Evolutionary conservation across 2,113 vertebrate species (phyloP).

Genomic region (Ginglymostoma cirratum): DNA sequence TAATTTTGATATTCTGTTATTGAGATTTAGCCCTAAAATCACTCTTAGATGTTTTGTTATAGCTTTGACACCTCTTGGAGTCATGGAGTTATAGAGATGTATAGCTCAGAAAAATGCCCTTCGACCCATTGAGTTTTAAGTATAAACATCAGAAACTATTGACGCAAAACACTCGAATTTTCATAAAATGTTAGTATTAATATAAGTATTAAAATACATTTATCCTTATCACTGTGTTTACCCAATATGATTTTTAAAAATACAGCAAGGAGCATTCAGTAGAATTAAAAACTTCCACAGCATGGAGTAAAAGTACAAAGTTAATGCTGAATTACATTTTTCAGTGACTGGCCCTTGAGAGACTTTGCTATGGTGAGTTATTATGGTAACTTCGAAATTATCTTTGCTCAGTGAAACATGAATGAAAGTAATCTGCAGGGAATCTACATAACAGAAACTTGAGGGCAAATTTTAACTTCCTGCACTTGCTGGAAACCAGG

Average conservation of each 20-base stretch:
- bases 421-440: neutral
- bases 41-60: neutral
- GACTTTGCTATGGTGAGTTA: neutral
- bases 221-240: neutral
- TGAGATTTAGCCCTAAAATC: neutral
- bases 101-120: too few relatives aligned
- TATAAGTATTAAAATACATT: neutral
- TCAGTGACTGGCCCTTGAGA: neutral
- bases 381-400: neutral
- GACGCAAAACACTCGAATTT: neutral
- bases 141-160: neutral
- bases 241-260: neutral
- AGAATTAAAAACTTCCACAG: neutral
- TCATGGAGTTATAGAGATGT: too few relatives aligned
- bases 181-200: neutral
- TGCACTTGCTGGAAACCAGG: neutral
- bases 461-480: neutral
- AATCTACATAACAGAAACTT: neutral
- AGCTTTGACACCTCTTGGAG: neutral
- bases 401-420: neutral
- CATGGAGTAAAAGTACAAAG: neutral
- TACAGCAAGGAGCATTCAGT: neutral
- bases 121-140: too few relatives aligned
- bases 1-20: neutral
- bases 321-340: neutral